Evolutionary conservation across 2,797 vertebrate genomes (phyloP).

Genomic region (Hyperoplus lanceolatus): DNA sequence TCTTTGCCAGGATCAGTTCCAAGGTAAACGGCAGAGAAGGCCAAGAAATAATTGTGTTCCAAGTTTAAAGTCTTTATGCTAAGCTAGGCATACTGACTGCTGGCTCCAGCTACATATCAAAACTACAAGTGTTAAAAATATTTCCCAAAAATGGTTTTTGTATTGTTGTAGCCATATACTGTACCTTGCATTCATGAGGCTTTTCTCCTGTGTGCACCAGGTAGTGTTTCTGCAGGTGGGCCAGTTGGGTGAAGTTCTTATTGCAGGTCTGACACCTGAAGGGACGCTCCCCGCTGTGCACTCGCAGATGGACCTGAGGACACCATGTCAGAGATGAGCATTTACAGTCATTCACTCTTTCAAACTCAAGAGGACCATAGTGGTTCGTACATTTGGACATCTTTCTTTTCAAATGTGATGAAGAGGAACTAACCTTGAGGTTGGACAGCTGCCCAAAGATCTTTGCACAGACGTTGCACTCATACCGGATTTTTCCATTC

Average conservation of each 20-base stretch:
- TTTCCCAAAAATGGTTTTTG: not conserved
- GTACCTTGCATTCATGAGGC: slow-evolving; percentile 95
- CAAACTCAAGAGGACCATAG: not conserved
- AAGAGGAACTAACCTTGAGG: slow-evolving; percentile 89
- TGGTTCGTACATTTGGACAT: not conserved
- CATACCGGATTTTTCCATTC: slow-evolving; percentile 97
- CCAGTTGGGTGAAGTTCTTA: slow-evolving; percentile 96
- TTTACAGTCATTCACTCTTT: slow-evolving; percentile 1
- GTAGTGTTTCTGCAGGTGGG: slow-evolving; percentile 98
- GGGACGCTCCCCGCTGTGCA: slow-evolving; percentile 97
- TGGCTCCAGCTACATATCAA: not conserved
- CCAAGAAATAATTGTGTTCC: not conserved
- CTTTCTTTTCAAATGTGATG: not conserved
- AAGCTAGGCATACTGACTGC: slow-evolving; percentile 4
- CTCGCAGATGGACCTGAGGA: slow-evolving; percentile 94
- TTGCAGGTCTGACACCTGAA: slow-evolving; percentile 96
- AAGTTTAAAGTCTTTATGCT: not conserved
- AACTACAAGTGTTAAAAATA: not conserved
- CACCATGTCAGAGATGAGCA: slow-evolving; percentile 7
- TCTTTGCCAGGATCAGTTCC: not conserved
- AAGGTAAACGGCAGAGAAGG: not conserved
- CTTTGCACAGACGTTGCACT: slow-evolving; percentile 96
- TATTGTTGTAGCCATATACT: slow-evolving; percentile 31
- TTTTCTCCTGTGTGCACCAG: slow-evolving; percentile 99
- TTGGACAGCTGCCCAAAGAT: slow-evolving; percentile 97